These are phyloP conservation scores for Chromis chromis DNA, from an alignment of 2,797 vertebrate genomes.

Conservation along the genomic window DNA sequence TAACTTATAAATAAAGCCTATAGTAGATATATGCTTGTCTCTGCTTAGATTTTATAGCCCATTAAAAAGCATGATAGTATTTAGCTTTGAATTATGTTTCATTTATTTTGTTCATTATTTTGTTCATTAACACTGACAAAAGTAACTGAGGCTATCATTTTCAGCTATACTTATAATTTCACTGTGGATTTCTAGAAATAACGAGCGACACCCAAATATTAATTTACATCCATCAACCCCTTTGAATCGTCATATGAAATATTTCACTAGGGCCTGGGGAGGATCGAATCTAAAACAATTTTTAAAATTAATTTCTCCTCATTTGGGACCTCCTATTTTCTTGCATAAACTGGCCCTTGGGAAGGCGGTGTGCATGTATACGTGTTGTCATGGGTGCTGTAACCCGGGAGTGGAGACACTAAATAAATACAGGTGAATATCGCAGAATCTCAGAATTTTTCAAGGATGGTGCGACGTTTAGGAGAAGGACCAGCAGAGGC, in stretches of 20 bases:
- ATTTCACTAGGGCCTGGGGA: constrained; percentile 39
- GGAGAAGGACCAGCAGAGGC: constrained; percentile 24
- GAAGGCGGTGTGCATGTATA: constrained; percentile 45
- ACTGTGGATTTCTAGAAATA: background rate
- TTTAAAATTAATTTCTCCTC: constrained; percentile 70
- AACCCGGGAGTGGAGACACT: constrained; percentile 72
- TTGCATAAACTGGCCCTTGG: constrained; percentile 59
- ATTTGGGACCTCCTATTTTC: constrained; percentile 54
- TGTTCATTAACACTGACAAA: background rate
- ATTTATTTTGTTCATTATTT: background rate
- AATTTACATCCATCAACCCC: background rate
- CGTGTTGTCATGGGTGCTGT: constrained; percentile 87
- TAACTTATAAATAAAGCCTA: background rate
- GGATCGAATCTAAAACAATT: constrained; percentile 47
- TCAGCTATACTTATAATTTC: background rate
- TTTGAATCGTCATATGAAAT: constrained; percentile 22
- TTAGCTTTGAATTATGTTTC: background rate
- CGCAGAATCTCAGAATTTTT: constrained; percentile 16
- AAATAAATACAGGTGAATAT: constrained; percentile 74
- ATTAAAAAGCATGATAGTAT: too few species aligned
- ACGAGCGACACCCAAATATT: background rate
- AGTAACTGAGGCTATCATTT: background rate
- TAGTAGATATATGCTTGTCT: background rate
- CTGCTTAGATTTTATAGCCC: background rate
- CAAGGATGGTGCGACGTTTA: constrained; percentile 2